phyloP scores from a whole-genome alignment of 1,140 invertebrate species.

The Lordiphosa clarofinis region DNA sequence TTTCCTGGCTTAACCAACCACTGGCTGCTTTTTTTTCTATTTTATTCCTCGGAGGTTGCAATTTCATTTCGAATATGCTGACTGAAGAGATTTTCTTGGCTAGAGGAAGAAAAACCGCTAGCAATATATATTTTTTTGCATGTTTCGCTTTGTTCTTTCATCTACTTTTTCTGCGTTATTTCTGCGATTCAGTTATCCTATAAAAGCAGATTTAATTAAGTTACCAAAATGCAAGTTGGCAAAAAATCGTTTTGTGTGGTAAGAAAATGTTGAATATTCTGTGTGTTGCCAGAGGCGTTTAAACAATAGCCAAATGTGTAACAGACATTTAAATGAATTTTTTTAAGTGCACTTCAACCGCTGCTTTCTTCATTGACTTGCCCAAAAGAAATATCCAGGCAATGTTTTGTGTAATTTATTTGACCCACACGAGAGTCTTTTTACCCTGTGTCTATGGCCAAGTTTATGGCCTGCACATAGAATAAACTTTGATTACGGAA shows the following conservation, averaged over 20 bases:
- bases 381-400: slow-evolving; percentile 18
- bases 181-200: slow-evolving; percentile 15
- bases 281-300: no score
- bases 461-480: slow-evolving; percentile 55
- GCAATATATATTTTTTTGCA: slow-evolving; percentile 21
- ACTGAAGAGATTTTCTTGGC: slow-evolving; percentile 27
- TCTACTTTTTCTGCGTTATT: not conserved
- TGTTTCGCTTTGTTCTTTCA: slow-evolving; percentile 26
- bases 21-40: no score
- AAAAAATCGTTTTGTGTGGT: no score
- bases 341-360: no score
- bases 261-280: no score
- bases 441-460: slow-evolving; percentile 20
- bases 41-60: slow-evolving; percentile 25
- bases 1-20: slow-evolving; percentile 5
- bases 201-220: slow-evolving; percentile 39
- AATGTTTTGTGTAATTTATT: slow-evolving; percentile 17
- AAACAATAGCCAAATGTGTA: no score
- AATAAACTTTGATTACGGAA: slow-evolving; percentile 36
- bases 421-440: slow-evolving; percentile 14
- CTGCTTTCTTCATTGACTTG: no score
- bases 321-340: no score
- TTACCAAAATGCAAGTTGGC: not conserved
- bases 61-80: slow-evolving; percentile 47
- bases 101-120: slow-evolving; percentile 14